Conservation (phyloP, 37 sponge, comb jelly and placozoan species). For the Axinella damicornis region DNA sequence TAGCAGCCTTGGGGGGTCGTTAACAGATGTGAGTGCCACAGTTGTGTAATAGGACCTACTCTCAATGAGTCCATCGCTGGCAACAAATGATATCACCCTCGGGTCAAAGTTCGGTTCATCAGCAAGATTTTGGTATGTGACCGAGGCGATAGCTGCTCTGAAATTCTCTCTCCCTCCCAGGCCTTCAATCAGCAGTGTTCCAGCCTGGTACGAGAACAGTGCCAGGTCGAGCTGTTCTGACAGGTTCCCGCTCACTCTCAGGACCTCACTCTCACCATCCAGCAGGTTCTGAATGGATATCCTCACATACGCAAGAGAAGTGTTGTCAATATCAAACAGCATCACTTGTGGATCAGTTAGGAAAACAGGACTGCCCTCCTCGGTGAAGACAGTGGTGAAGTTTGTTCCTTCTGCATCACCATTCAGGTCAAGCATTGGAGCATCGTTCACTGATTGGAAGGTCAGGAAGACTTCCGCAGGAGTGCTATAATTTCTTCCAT, state of each 20-base stretch:
- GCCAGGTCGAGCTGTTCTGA: constrained; percentile 26
- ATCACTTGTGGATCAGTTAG: constrained; percentile 50
- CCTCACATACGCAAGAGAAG: constrained; percentile 44
- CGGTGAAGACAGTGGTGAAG: constrained; percentile 61
- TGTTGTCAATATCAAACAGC: constrained; percentile 83
- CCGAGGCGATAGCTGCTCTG: constrained; percentile 21
- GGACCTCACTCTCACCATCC: constrained; percentile 62
- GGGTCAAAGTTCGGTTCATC: constrained; percentile 71
- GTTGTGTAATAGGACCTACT: constrained; percentile 41
- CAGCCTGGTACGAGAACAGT: background rate
- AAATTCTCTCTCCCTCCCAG: constrained; percentile 41
- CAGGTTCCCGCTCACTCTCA: constrained; percentile 15
- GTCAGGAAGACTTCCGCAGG: constrained; percentile 53
- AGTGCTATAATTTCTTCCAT: constrained; percentile 59
- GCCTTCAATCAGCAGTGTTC: constrained; percentile 43
- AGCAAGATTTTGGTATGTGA: constrained; percentile 71
- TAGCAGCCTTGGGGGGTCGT: constrained; percentile 78
- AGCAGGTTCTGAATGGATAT: constrained; percentile 66
- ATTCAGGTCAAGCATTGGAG: constrained; percentile 88
- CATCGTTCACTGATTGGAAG: constrained; percentile 90
- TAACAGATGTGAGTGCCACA: constrained; percentile 69
- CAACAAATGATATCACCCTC: constrained; percentile 64
- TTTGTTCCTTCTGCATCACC: constrained; percentile 48
- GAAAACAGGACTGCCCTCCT: constrained; percentile 68
- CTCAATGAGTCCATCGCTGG: constrained; percentile 78